Evolutionary conservation across 2,888 invertebrate genomes (phyloP).

Genomic region (Caenorhabditis afra): DNA sequence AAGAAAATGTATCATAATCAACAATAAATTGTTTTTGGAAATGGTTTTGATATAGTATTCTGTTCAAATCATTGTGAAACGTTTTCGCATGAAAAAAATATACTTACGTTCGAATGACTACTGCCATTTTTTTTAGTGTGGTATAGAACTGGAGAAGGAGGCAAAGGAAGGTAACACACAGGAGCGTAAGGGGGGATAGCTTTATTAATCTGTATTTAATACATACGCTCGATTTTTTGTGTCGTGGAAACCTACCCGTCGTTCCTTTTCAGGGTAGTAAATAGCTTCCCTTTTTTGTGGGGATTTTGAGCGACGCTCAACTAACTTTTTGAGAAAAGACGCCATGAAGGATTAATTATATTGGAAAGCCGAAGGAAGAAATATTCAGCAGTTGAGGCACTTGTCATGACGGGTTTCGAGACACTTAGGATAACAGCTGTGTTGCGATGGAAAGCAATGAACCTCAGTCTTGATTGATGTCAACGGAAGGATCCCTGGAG

Average conservation of each 20-base stretch:
- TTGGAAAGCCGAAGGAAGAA: too few species aligned
- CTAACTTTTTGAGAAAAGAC: slow-evolving; percentile 64
- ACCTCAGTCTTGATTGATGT: too few species aligned
- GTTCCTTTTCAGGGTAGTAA: background rate
- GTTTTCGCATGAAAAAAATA: too few species aligned
- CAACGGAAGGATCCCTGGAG: too few species aligned
- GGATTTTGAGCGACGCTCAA: slow-evolving; percentile 63
- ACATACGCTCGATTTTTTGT: too few species aligned
- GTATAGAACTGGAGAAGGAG: slow-evolving; percentile 41
- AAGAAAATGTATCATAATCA: too few species aligned
- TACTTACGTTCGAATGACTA: slow-evolving; percentile 51
- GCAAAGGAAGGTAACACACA: slow-evolving; percentile 50
- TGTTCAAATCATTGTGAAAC: too few species aligned
- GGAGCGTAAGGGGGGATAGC: slow-evolving; percentile 24
- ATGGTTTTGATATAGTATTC: background rate
- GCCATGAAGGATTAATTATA: slow-evolving; percentile 56
- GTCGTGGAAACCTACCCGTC: too few species aligned
- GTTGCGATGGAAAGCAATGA: too few species aligned
- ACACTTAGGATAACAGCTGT: too few species aligned
- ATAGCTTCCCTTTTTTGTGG: slow-evolving; percentile 50
- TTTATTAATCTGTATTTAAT: background rate
- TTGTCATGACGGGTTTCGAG: slow-evolving; percentile 16
- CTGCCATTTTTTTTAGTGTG: slow-evolving; percentile 32
- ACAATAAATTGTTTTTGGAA: background rate
- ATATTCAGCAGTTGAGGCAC: slow-evolving; percentile 22